Percentiles rank a stretch among this genome's conserved stretches.
Evolutionary conservation across 2,888 invertebrate genomes (phyloP).

Genomic region (Parascotia fuliginaria): DNA sequence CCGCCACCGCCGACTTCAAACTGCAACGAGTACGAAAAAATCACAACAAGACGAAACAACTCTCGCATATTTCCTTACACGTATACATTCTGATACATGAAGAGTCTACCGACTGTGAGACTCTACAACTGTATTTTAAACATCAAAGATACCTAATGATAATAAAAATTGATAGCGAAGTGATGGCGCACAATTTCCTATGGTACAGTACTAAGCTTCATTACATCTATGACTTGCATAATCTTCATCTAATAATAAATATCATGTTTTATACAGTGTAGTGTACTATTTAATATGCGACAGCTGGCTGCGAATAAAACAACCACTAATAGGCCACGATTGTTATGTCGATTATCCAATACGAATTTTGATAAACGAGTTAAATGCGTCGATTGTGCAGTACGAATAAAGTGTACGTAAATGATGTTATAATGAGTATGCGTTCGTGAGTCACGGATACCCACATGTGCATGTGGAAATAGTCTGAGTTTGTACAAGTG

Average conservation of each 20-base stretch:
- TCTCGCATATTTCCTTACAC: conserved; percentile 51
- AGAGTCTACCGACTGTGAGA: conserved; percentile 19
- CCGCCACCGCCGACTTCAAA: conserved; percentile 62
- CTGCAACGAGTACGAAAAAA: conserved; percentile 55
- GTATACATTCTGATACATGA: conserved; percentile 50
- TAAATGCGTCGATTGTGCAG: conserved; percentile 55
- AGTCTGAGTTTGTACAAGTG: conserved; percentile 77
- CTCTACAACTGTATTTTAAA: conserved; percentile 14
- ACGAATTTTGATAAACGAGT: conserved; percentile 60
- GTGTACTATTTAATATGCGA: conserved; percentile 46
- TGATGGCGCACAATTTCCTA: conserved; percentile 47
- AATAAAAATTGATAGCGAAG: conserved; percentile 40
- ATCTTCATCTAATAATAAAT: conserved; percentile 50
- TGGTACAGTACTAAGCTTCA: conserved; percentile 37
- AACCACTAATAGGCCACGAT: conserved; percentile 49
- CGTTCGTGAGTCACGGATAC: conserved; percentile 80
- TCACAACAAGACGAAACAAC: conserved; percentile 50
- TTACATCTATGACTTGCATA: conserved; percentile 56
- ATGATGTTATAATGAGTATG: conserved; percentile 68
- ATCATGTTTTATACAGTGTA: conserved; percentile 31
- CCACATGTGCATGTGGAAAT: conserved; percentile 82
- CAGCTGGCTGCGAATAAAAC: conserved; percentile 49
- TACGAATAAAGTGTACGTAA: conserved; percentile 66
- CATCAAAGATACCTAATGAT: conserved; percentile 22
- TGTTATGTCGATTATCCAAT: conserved; percentile 63